phyloP scores from a whole-genome alignment of 1,140 invertebrate genomes.

The Cherax quadricarinatus region DNA sequence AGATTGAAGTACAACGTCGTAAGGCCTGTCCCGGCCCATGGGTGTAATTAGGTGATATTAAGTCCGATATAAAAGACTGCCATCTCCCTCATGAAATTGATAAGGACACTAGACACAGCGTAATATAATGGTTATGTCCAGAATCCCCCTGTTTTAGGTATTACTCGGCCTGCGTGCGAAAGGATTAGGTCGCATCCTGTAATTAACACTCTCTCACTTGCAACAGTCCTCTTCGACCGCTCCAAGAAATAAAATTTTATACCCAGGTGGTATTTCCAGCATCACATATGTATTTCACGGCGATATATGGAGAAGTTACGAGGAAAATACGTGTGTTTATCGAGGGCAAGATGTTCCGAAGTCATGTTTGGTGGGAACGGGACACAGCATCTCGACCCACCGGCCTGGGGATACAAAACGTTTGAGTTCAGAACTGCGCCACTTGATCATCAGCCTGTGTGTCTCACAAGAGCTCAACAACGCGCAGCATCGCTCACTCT shows the following conservation, averaged over 20 bases:
- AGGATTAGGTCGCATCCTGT: neutral
- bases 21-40: conserved; percentile 44
- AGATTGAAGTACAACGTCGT: conserved; percentile 46
- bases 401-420: conserved; percentile 67
- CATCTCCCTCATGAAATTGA: conserved; percentile 70
- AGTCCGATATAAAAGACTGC: conserved; percentile 65
- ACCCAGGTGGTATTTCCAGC: neutral
- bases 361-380: conserved; percentile 50
- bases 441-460: conserved; percentile 67
- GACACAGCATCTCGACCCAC: conserved; percentile 45
- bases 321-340: neutral
- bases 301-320: neutral
- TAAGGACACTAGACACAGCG: conserved; percentile 66
- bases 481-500: conserved; percentile 42
- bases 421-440: conserved; percentile 70
- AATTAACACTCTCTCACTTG: neutral
- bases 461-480: conserved; percentile 46
- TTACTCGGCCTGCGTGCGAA: conserved; percentile 61
- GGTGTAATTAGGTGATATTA: conserved; percentile 68
- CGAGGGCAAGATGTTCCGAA: conserved; percentile 54
- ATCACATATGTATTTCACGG: conserved; percentile 1
- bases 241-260: too few species aligned
- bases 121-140: conserved; percentile 69
- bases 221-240: neutral
- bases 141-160: conserved; percentile 66